Evolutionary conservation across 2,797 vertebrate species (phyloP).

Genomic region (Serranus cabrilla): DNA sequence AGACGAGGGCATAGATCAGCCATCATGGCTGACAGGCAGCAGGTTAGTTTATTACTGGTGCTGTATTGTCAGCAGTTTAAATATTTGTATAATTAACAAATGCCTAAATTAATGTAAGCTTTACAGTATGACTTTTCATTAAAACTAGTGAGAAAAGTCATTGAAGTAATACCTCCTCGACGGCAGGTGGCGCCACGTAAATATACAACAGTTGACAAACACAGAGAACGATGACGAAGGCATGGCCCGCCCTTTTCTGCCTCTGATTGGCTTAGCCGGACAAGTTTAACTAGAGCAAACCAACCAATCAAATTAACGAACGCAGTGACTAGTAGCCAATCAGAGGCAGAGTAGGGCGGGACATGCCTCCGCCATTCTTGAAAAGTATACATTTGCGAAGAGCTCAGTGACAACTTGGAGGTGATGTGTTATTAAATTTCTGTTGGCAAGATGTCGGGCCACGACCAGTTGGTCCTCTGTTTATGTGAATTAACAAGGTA

Average conservation of each 20-base stretch:
- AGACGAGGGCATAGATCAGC: slow-evolving; percentile 50
- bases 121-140: not conserved
- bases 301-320: no score
- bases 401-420: slow-evolving; percentile 26
- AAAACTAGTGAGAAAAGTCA: accelerated
- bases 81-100: not conserved
- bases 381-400: not conserved
- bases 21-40: not conserved
- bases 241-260: no score
- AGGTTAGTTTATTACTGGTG: accelerated
- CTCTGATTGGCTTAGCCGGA: no score
- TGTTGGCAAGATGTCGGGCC: slow-evolving; percentile 79
- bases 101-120: not conserved
- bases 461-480: slow-evolving; percentile 81
- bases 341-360: no score
- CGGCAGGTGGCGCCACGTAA: slow-evolving; percentile 35
- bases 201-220: no score
- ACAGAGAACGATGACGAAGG: not conserved
- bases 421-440: slow-evolving; percentile 39
- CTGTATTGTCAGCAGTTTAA: not conserved
- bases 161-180: slow-evolving; percentile 32
- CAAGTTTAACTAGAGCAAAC: no score
- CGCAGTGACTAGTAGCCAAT: no score
- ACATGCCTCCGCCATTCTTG: no score
- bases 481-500: slow-evolving; percentile 85